Base-by-base conservation (phyloP, 2,797 vertebrate species). In the Thunnus albacares region DNA sequence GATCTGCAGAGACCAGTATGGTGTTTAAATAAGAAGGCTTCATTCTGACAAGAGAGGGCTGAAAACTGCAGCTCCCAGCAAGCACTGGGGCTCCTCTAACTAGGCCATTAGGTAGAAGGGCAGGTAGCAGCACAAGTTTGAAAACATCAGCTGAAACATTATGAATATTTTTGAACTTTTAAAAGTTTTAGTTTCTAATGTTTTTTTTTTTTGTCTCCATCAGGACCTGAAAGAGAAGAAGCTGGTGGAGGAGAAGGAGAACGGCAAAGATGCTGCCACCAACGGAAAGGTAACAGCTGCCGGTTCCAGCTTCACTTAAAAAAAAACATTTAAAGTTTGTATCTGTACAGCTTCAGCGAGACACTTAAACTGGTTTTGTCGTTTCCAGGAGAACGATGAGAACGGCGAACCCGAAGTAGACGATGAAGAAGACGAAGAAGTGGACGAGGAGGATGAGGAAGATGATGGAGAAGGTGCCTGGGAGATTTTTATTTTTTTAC, bases 191-290 rank as follows among this genome's bases (percentile, higher is more conserved):
- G 18, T 22, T 53, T 35, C 10, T 35, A 9, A 13, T 41, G 4
- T 45, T 53, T 26, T 55, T 47, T 63, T 45, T 53, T 26, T 55
- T 47, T 63, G 5, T 71, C 1, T 69, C 5, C 61, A 5, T 3
- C 90, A 98, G 97, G 97, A 98, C 81, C 94, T 98, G 92, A 99
- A 99, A 87, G 96, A 97, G 93, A 98, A 98, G 96, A 98, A 97
- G 95, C 93, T 96, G 72, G 92, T 96, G 80, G 97, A 98, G 93
- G 97, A 98, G 93, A 96, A 97, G 85, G 97, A 98, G 94, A 98
- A 98, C 38, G 97, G 98, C 76, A 97, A 96, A 92, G 97, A 97
- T 20, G 94, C 95, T 1, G 96, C 97, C 8, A 97, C 97, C 83
- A 99, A 99, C 0, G 98, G 97, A 73, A 98, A 97, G 6, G 97